Evolutionary conservation across 2,113 vertebrate species (phyloP).

Genomic region (Plotosus lineatus): DNA sequence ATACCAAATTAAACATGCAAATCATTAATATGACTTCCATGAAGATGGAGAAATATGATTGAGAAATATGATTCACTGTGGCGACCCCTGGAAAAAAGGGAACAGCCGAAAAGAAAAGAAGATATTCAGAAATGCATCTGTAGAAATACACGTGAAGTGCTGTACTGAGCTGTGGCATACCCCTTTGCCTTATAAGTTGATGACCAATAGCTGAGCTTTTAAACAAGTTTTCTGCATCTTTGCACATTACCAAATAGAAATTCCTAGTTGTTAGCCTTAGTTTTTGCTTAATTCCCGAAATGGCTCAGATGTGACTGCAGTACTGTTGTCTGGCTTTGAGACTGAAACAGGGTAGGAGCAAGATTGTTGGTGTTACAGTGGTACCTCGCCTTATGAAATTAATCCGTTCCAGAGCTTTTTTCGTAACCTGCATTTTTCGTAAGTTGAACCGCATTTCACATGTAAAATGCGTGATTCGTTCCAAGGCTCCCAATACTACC

Average conservation of each 20-base stretch:
- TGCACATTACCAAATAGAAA: not conserved
- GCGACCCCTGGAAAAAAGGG: too few relatives aligned
- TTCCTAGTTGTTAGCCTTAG: not conserved
- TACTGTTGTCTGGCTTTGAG: not conserved
- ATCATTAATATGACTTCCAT: too few relatives aligned
- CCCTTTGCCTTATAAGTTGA: not conserved
- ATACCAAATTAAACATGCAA: too few relatives aligned
- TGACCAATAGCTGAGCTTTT: not conserved
- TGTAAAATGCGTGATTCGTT: too few relatives aligned
- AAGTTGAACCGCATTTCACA: too few relatives aligned
- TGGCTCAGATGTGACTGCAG: not conserved
- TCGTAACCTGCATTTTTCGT: too few relatives aligned
- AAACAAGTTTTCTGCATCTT: not conserved
- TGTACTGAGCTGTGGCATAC: not conserved
- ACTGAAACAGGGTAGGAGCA: not conserved
- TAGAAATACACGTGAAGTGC: not conserved
- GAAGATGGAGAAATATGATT: too few relatives aligned
- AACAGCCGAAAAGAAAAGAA: too few relatives aligned
- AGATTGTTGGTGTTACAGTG: not conserved
- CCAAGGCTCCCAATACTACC: too few relatives aligned
- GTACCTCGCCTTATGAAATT: too few relatives aligned
- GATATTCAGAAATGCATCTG: not conserved
- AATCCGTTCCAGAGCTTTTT: too few relatives aligned
- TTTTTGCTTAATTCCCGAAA: not conserved
- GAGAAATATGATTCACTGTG: too few relatives aligned